phyloP scores from a whole-genome alignment of 1,140 invertebrate species.

The Pseudobourletiella spinata region DNA sequence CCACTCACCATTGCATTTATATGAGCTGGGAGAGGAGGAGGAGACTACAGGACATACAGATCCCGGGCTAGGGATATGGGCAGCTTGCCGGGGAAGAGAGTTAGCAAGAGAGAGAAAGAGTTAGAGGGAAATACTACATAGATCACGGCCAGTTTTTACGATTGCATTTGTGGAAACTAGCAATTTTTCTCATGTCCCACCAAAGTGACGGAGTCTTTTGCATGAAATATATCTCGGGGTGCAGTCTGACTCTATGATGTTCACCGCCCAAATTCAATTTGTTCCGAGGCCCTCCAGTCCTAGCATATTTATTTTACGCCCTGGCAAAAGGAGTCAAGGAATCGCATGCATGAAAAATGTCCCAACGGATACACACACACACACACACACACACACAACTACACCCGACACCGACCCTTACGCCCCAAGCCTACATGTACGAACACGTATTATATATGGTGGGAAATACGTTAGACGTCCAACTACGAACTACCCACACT shows the following conservation, averaged over 20 bases:
- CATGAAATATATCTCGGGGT: conserved; percentile 32
- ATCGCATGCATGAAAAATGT: conserved; percentile 38
- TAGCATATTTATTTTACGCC: conserved; percentile 36
- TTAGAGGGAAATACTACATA: no score
- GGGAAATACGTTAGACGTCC: no score
- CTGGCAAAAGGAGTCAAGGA: conserved; percentile 19
- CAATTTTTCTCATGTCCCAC: conserved; percentile 15
- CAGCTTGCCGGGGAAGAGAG: no score
- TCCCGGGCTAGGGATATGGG: no score
- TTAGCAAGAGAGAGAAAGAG: no score
- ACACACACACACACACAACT: background rate
- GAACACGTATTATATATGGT: background rate
- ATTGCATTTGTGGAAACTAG: conserved; percentile 11
- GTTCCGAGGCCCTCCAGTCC: conserved; percentile 11
- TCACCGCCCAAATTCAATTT: conserved; percentile 22
- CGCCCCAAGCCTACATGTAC: no score
- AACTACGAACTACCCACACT: no score
- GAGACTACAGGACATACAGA: no score
- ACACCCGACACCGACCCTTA: background rate
- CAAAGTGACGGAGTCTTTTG: conserved; percentile 24
- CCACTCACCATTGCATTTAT: no score
- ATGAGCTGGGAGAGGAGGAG: no score
- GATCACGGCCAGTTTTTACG: conserved; percentile 15
- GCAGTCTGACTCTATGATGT: conserved; percentile 24
- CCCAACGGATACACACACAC: conserved; percentile 20